Conservation (phyloP, 2,113 vertebrate species). For the Microtus oregoni region DNA sequence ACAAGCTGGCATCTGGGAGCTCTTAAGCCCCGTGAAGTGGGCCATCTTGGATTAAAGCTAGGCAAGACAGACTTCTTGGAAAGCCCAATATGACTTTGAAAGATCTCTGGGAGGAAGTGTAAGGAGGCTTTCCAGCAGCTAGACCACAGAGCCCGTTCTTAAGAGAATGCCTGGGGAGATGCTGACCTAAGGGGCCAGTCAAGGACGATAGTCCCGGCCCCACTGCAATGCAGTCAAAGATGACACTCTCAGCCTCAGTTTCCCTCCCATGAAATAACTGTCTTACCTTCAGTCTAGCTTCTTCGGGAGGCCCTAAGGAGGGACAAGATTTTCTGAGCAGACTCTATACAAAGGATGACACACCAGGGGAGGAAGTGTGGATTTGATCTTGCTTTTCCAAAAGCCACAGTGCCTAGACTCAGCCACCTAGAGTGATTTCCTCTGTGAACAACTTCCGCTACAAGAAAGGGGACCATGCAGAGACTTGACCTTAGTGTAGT, state of each 20-base stretch:
- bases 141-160: accelerated
- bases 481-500: accelerated
- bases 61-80: not conserved
- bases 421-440: not conserved
- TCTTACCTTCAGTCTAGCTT: not conserved
- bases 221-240: not conserved
- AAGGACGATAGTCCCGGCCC: not conserved
- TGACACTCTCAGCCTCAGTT: constrained; percentile 63
- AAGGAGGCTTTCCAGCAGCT: not conserved
- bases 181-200: too few species aligned
- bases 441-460: not conserved
- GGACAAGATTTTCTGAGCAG: not conserved
- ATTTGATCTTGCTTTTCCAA: not conserved
- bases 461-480: not conserved
- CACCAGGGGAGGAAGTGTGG: not conserved
- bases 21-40: accelerated
- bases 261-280: not conserved
- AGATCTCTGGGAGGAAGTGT: not conserved
- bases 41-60: not conserved
- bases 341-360: not conserved
- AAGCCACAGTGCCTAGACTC: not conserved
- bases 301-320: not conserved
- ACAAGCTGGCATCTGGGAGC: not conserved
- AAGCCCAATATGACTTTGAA: not conserved
- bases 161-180: not conserved